Conservation (phyloP, 2,113 vertebrate species). For the Hydrolagus affinis region DNA sequence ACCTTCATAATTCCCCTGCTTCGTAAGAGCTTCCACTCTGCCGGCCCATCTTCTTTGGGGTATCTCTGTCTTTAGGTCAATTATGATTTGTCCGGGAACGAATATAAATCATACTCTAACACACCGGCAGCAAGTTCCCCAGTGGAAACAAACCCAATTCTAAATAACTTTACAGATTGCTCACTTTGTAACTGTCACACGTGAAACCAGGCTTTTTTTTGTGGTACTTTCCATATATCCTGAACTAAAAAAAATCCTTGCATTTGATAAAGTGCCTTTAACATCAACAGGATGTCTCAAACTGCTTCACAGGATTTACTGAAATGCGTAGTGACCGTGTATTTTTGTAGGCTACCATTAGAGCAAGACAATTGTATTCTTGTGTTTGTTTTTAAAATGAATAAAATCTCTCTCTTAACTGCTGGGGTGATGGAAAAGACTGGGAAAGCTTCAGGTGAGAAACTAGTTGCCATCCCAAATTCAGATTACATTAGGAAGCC, state of each 20-base stretch:
- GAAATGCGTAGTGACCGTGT: too few relatives aligned
- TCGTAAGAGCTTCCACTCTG: conserved; percentile 36
- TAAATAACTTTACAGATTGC: not conserved
- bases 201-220: not conserved
- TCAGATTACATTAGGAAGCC: too few relatives aligned
- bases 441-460: too few relatives aligned
- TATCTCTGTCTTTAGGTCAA: conserved; percentile 41
- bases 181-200: conserved; percentile 8
- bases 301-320: too few relatives aligned
- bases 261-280: too few relatives aligned
- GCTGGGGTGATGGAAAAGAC: too few relatives aligned
- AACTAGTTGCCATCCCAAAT: too few relatives aligned
- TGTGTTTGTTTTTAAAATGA: too few relatives aligned
- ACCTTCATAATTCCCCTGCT: conserved; percentile 37
- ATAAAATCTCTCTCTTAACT: too few relatives aligned
- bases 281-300: too few relatives aligned
- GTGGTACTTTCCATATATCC: not conserved
- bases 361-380: too few relatives aligned
- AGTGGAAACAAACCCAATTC: not conserved
- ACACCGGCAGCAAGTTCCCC: conserved; percentile 33
- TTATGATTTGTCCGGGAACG: conserved; percentile 40
- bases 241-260: not conserved
- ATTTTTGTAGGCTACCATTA: too few relatives aligned
- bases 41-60: conserved; percentile 39
- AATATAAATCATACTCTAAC: conserved; percentile 42